Base-by-base conservation (phyloP, 2,888 invertebrate species). In the Tridacna gigas region DNA sequence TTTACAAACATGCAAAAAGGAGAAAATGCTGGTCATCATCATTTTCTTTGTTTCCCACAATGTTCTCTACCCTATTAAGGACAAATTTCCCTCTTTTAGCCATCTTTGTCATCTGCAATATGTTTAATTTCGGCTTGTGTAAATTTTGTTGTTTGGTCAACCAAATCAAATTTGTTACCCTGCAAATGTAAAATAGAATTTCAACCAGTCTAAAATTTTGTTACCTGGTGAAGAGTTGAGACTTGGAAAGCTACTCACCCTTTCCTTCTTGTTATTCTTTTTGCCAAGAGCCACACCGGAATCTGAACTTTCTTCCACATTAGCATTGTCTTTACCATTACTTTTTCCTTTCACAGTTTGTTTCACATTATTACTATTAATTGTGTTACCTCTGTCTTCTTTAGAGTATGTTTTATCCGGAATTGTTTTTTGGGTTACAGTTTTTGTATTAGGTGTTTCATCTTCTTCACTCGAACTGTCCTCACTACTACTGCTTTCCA, bases 401-500 rank as follows among this genome's bases (percentile, higher is more conserved):
- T 71, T 78, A 28, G 80, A 77, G 0, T 66, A 45, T 22, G 51
- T 76, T 80, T 65, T 65, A 65, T 20, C 28, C 2, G 65, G 65
- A 65, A 28, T 26, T 5, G 25, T 26, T 22, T 65, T 25, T 3
- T 25, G 7, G 28, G 0, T n/a, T n/a, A 47, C 20, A n/a, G 69
- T 69, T 45, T 45, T 69, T 45, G 47, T 7, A 20, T 13, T 69
- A 15, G 1, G 0, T 63, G 63, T 22, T 13, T 63, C 66, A 28
- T 86, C 84, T n/a, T 88, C 84, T 63, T 86, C 80, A 77, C 79
- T 69, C 15, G 74, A 26, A 60, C 80, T 75, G 13, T 74, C 61
- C 47, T 80, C 69, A 73, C 65, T 48, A 61, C 74, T 80, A 77
- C 86, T 48, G 61, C 63, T 74, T 60, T 77, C 37, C 7, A 7